Evolutionary conservation across 2,797 vertebrate genomes (phyloP), one percentile per base, ranked within the genome.

Genomic region (Glyptemys insculpta): DNA sequence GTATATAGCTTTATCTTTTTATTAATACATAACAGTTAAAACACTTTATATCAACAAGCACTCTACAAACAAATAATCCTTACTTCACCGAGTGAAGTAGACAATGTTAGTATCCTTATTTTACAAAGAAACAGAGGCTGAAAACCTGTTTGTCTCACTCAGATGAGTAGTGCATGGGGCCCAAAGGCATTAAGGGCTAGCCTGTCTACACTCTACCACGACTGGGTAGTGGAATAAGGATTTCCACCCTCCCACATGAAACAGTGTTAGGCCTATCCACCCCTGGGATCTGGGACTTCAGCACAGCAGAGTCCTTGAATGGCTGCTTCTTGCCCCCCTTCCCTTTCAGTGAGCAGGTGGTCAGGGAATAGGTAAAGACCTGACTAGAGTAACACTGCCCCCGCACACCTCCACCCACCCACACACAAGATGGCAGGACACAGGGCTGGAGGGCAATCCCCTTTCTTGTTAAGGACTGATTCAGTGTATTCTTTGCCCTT

Each of bases 1-100:
- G 44, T 27, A 54, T 57, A 89, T 37, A 92, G 19, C 16, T 93
- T 90, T 86, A 57, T 93, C 59, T 96, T 96, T 53, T 82, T 81
- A 72, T 62, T 85, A 92, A 85, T 74, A 56, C 84, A 90, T 88
- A 92, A 68, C 21, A 94, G 59, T 31, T 1, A 0, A 12, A 86
- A 68, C 15, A 56, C 87, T 93, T 89, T 27, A 91, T 2, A 89
- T 44, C n/a, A 53, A 86, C 4, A 76, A 68, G 23, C 15, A 76
- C 80, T 85, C 87, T 87, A 15, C 37, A 95, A 83, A 79, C 41
- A 27, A 78, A 78, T 49, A 29, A 47, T 49, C 81, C 31, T 79
- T 90, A 41, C 78, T 89, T 72, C n/a, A 57, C 44, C 4, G 4
- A 49, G 44, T 31, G 9, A 72, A 19, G 18, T 16, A 27, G 74